Evolutionary conservation across 2,113 vertebrate species (phyloP), one percentile per base, ranked within the genome.

Genomic region (Amphiprion ocellaris): DNA sequence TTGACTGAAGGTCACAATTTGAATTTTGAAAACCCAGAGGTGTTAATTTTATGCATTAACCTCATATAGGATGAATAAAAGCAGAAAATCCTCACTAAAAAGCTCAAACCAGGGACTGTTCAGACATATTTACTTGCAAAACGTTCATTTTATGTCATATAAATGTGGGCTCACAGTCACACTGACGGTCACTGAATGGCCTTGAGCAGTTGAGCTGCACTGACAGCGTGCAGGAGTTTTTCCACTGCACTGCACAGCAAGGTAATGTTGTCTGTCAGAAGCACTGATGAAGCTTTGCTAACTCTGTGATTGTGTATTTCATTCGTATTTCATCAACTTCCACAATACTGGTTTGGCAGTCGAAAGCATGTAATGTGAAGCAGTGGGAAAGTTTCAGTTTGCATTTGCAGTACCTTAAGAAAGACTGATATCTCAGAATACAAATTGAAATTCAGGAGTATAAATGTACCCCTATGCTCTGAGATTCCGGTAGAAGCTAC

Each of bases 201-300:
- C 55, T 33, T 69, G 14, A 59, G 67, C 37, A 28, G 23, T 15
- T 12, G 41, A 69, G 67, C 53, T 69, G 37, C 49, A n/a, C 24
- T 69, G 19, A 37, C 37, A 44, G 19, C 4, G 50, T 68, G 50
- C 16, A 55, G 23, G 65, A 41, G 17, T 50, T 54, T 68, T 54
- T 41, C 30, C 10, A 54, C 30, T 54, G 53, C 37, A n/a, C 53
- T 54, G 53, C 37, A 46, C 67, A 56, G 19, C 19, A 69, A 46
- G 55, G 23, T 28, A 15, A 21, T 69, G 53, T n/a, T 55, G 16
- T 46, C n/a, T 69, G 44, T 39, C 37, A 41, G 52, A 52, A 41
- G 3, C 37, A 37, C 37, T 41, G 33, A 69, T 56, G 52, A 55
- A 56, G 52, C 26, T 58, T 68, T 44, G 52, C 16, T 44, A 55